Conservation (phyloP, 1,140 invertebrate genomes). For the Bombus confusus region DNA sequence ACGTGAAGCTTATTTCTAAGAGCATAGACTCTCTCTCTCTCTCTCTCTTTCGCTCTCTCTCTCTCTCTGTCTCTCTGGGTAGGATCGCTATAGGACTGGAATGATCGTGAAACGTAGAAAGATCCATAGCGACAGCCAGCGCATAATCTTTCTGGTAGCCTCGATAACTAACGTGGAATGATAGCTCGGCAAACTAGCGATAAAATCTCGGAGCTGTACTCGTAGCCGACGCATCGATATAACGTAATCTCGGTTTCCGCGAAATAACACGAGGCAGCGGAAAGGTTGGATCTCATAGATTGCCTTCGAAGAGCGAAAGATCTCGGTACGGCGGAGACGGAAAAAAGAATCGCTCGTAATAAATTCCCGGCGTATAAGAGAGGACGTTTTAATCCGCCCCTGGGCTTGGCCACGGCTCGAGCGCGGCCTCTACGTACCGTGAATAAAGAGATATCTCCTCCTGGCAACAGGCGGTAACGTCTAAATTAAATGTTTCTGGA, state of each 20-base stretch:
- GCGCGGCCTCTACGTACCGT: constrained; percentile 16
- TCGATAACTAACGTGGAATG: constrained; percentile 6
- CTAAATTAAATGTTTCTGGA: constrained; percentile 78
- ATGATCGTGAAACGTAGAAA: background rate
- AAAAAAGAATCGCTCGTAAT: constrained; percentile 35
- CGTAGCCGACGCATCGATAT: background rate
- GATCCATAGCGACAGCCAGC: background rate
- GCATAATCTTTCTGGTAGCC: constrained; percentile 22
- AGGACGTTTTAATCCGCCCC: constrained; percentile 54
- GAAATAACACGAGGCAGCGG: background rate
- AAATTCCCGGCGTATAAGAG: constrained; percentile 23
- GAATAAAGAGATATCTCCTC: constrained; percentile 73
- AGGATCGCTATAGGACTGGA: background rate
- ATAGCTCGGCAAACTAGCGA: background rate
- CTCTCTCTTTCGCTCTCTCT: no score
- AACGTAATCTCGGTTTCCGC: constrained; percentile 13
- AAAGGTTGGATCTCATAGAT: background rate
- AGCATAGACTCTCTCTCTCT: no score
- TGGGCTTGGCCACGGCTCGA: constrained; percentile 36
- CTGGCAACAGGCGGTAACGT: constrained; percentile 70
- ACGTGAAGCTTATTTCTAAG: background rate
- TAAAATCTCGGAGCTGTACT: background rate
- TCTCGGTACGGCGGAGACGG: background rate
- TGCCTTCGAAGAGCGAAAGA: background rate
- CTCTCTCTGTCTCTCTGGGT: no score